Conservation (phyloP, 2,888 invertebrate species). For the Leptinotarsa haldemani region DNA sequence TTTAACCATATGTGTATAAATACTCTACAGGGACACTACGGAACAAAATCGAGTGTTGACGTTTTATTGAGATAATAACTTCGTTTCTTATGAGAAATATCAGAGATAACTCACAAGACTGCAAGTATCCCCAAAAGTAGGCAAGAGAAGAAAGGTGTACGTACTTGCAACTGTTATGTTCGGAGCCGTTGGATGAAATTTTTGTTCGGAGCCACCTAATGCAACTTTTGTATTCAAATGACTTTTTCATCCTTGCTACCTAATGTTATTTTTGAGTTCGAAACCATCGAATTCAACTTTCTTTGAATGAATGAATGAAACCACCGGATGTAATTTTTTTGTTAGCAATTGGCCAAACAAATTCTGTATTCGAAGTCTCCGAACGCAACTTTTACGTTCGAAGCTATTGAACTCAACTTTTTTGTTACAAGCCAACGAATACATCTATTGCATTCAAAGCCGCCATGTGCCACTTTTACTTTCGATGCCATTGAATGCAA, state of each 20-base stretch:
- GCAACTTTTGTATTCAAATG: not conserved
- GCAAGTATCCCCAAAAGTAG: too few relatives aligned
- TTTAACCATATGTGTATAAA: too few relatives aligned
- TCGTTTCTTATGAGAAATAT: too few relatives aligned
- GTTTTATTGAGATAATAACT: too few relatives aligned
- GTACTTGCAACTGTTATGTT: not conserved
- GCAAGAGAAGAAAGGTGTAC: too few relatives aligned
- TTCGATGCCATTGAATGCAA: not conserved
- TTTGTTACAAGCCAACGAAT: not conserved
- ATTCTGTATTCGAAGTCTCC: not conserved
- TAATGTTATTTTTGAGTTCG: not conserved
- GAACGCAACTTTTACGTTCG: too few relatives aligned
- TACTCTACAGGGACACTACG: too few relatives aligned
- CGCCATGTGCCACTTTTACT: too few relatives aligned
- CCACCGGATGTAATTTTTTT: not conserved
- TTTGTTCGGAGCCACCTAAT: not conserved
- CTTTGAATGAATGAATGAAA: not conserved
- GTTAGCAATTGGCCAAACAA: not conserved
- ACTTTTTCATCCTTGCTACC: too few relatives aligned
- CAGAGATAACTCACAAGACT: too few relatives aligned
- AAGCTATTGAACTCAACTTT: not conserved
- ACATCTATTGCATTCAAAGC: not conserved
- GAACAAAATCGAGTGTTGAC: too few relatives aligned
- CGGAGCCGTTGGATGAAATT: not conserved
- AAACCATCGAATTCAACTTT: not conserved